These are phyloP conservation scores for Hydroisotoma schaefferi DNA, from an alignment of 2,888 invertebrate species.

Conservation along the genomic window DNA sequence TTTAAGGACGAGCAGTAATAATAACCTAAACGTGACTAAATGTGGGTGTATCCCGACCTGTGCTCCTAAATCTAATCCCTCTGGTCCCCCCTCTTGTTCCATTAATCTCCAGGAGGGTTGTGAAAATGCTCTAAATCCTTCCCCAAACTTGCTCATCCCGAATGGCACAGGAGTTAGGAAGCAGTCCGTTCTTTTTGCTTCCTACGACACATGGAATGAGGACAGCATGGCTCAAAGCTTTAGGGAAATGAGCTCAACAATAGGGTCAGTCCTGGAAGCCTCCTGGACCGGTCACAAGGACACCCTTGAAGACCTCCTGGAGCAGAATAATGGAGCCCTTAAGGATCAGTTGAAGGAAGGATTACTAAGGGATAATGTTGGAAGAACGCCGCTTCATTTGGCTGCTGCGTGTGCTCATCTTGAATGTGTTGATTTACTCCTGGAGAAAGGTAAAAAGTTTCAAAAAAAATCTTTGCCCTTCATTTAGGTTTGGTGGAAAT, in stretches of 20 bases:
- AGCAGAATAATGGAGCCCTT: constrained; percentile 8
- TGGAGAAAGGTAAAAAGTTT: constrained; percentile 31
- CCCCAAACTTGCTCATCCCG: constrained; percentile 10
- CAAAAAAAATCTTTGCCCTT: too few species aligned
- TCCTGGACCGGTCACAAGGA: constrained; percentile 37
- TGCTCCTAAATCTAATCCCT: too few species aligned
- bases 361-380: constrained; percentile 17
- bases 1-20: too few species aligned
- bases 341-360: constrained; percentile 11
- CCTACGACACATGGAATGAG: constrained; percentile 41
- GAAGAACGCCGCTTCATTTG: constrained; percentile 33
- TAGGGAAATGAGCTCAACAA: constrained; percentile 33
- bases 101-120: constrained; percentile 17
- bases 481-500: too few species aligned
- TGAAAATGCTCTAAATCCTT: constrained; percentile 35
- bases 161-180: constrained; percentile 21
- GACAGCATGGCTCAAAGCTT: constrained; percentile 33
- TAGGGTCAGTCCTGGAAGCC: constrained; percentile 37
- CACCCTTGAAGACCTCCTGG: constrained; percentile 23
- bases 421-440: constrained; percentile 31
- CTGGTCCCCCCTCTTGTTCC: too few species aligned
- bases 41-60: too few species aligned
- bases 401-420: constrained; percentile 43
- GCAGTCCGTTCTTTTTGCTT: constrained; percentile 40
- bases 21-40: too few species aligned